Evolutionary conservation across 2,113 vertebrate species (phyloP).

Genomic region (rat (Rattus norvegicus)): DNA sequence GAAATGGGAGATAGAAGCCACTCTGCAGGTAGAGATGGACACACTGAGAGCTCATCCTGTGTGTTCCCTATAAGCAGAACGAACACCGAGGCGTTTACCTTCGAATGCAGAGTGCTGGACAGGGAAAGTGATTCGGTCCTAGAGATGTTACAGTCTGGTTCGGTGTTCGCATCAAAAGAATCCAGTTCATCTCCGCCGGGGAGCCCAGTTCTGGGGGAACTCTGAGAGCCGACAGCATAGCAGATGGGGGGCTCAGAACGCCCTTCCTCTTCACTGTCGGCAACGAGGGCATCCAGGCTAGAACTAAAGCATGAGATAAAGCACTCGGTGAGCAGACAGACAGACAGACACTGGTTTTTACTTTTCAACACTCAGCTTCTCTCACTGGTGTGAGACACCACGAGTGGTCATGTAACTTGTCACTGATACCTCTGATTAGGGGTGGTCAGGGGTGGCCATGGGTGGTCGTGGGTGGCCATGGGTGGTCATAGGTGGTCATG

Average conservation of each 20-base stretch:
- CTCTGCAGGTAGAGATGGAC: neutral
- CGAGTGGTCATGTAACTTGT: neutral
- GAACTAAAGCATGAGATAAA: conserved; percentile 85
- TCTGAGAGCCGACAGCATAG: conserved; percentile 73
- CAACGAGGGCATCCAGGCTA: conserved; percentile 94
- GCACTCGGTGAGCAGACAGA: neutral
- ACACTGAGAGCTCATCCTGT: neutral
- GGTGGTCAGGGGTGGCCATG: neutral
- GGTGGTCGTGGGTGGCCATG: neutral
- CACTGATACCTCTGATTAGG: too few relatives aligned
- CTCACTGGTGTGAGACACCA: neutral
- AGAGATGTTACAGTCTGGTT: conserved; percentile 83
- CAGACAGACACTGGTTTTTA: neutral
- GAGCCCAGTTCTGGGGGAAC: conserved; percentile 71
- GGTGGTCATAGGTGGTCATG: neutral
- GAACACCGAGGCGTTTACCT: conserved; percentile 85
- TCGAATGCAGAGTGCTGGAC: conserved; percentile 80
- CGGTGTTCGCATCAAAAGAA: conserved; percentile 73
- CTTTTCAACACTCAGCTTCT: neutral
- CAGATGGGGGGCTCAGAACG: conserved; percentile 44
- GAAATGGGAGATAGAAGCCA: neutral
- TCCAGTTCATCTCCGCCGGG: conserved; percentile 85
- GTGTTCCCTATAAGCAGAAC: neutral
- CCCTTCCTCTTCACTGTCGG: conserved; percentile 89
- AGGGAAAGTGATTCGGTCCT: conserved; percentile 87